phyloP scores from a whole-genome alignment of 1,140 invertebrate genomes.

The Littorina saxatilis region DNA sequence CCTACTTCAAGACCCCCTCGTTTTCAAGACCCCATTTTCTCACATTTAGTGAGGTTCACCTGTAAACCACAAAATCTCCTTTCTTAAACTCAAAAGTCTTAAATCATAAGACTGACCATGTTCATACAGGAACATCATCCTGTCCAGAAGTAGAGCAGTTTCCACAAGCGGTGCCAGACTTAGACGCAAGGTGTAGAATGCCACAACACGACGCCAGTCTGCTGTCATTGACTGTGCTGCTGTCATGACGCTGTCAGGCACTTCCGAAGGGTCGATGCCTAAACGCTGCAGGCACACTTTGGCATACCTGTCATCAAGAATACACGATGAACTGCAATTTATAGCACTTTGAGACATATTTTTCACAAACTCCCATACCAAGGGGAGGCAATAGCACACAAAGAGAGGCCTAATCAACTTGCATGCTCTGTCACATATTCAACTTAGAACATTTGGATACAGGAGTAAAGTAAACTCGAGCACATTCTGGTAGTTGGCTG shows the following conservation, averaged over 20 bases:
- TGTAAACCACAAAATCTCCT: conserved; percentile 74
- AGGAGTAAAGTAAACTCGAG: no score
- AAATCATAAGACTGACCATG: conserved; percentile 76
- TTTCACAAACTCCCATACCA: no score
- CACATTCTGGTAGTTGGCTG: no score
- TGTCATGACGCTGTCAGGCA: conserved; percentile 74
- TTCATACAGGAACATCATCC: conserved; percentile 85
- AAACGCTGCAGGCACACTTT: conserved; percentile 78
- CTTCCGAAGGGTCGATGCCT: conserved; percentile 64
- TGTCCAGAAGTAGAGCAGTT: conserved; percentile 86
- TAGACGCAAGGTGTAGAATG: conserved; percentile 86
- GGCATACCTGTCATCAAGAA: conserved; percentile 80
- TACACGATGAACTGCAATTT: no score
- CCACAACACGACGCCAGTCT: conserved; percentile 85
- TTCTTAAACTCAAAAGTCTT: conserved; percentile 77
- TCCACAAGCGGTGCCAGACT: conserved; percentile 89
- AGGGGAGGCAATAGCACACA: no score
- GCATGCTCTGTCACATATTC: no score
- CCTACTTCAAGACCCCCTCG: no score
- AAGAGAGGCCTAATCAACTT: no score
- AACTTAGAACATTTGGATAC: no score
- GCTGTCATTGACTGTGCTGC: conserved; percentile 77
- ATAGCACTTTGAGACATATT: no score
- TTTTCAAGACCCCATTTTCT: no score
- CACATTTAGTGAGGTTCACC: not conserved